Base-by-base conservation (phyloP, 2,888 invertebrate genomes). In the Megamerina dolium region DNA sequence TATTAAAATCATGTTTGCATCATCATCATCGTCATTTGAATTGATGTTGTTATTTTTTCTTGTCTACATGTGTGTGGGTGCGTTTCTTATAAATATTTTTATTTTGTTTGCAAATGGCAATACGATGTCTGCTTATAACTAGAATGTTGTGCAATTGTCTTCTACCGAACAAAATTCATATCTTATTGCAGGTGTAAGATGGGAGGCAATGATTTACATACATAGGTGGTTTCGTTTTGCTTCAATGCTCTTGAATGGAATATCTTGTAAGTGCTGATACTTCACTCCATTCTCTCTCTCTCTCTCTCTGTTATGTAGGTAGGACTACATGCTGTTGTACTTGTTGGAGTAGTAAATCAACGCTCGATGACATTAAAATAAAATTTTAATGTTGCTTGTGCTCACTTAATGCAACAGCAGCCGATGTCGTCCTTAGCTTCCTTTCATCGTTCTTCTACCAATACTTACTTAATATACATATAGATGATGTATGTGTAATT, bases 301-400 rank as follows among this genome's bases (percentile, higher is more conserved):
- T n/a, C n/a, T n/a, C n/a, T n/a, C n/a, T n/a, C n/a, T n/a, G n/a
- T n/a, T n/a, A n/a, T n/a, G n/a, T n/a, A n/a, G n/a, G n/a, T n/a
- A n/a, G n/a, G n/a, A n/a, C n/a, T n/a, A n/a, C n/a, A n/a, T n/a
- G n/a, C n/a, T n/a, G n/a, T n/a, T n/a, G n/a, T n/a, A n/a, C n/a
- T n/a, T n/a, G n/a, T n/a, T n/a, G n/a, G n/a, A n/a, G 60, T 56
- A 59, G 66, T 64, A 64, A 64, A 64, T 64, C 64, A 64, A 56
- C 64, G 60, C 64, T 61, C 65, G 65, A 66, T 64, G 64, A 63
- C 64, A 64, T 66, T 64, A 64, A 66, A 61, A 64, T 64, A 63
- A 64, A 64, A 66, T 64, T 64, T 64, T 64, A 64, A 64, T 64
- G 64, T 51, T 52, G 44, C 49, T 20, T 29, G 18, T 17, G 23